Conservation (phyloP, 1,140 invertebrate genomes). For the Leptinotarsa defecta region DNA sequence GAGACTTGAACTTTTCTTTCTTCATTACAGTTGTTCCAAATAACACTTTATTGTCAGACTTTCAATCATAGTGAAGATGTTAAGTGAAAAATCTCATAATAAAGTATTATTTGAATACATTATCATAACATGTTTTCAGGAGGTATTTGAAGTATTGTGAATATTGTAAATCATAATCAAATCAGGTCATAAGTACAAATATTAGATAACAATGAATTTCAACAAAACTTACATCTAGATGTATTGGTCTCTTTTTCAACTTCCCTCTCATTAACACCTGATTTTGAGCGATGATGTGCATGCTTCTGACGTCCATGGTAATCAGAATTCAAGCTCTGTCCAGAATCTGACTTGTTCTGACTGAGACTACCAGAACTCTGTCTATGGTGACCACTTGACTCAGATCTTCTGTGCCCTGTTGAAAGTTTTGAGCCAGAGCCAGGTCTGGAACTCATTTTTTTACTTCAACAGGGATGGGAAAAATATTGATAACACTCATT, state of each 20-base stretch:
- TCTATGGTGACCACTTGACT: conserved; percentile 48
- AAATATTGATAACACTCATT: background rate
- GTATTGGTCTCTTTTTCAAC: conserved; percentile 43
- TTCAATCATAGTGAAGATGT: too few relatives aligned
- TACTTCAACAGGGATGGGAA: background rate
- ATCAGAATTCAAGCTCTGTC: conserved; percentile 51
- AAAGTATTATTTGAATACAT: too few relatives aligned
- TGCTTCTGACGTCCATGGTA: conserved; percentile 43
- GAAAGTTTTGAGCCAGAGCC: conserved; percentile 43
- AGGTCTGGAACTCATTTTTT: conserved; percentile 46
- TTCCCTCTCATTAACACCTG: conserved; percentile 48
- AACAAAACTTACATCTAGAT: conserved; percentile 35
- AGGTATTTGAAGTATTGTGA: too few relatives aligned
- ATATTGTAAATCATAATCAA: too few relatives aligned
- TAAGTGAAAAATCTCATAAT: too few relatives aligned
- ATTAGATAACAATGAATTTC: too few relatives aligned
- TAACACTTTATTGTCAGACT: too few relatives aligned
- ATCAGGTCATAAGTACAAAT: too few relatives aligned
- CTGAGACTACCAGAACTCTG: conserved; percentile 49
- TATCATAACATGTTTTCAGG: too few relatives aligned
- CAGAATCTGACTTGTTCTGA: conserved; percentile 51
- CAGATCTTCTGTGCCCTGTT: conserved; percentile 47
- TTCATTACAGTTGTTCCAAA: too few relatives aligned
- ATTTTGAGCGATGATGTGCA: conserved; percentile 53
- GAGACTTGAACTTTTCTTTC: too few relatives aligned